These are phyloP conservation scores for Trichonephila inaurata DNA, from an alignment of 1,140 invertebrate genomes.

Conservation along the genomic window DNA sequence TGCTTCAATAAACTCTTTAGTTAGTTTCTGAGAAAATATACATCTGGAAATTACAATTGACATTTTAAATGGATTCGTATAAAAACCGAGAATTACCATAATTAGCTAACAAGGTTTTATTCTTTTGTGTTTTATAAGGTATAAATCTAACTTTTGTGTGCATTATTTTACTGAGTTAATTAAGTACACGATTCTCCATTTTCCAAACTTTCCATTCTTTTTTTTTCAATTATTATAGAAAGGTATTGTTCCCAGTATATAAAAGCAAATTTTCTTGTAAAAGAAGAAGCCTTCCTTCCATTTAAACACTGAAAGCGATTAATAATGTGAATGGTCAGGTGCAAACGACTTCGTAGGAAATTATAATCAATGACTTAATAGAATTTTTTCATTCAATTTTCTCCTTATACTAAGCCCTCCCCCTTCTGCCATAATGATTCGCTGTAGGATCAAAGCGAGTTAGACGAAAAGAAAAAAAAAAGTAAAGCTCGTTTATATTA, in stretches of 20 bases:
- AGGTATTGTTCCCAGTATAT: not conserved
- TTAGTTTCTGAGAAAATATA: no score
- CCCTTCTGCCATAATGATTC: not conserved
- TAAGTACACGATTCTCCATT: not conserved
- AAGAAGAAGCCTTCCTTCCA: not conserved
- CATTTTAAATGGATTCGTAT: no score
- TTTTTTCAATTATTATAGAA: not conserved
- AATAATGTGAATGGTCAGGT: slow-evolving; percentile 51
- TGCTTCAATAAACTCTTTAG: no score
- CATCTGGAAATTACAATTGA: no score
- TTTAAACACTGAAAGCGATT: slow-evolving; percentile 20
- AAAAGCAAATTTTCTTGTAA: slow-evolving; percentile 14
- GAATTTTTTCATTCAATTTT: not conserved
- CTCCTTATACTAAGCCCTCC: not conserved
- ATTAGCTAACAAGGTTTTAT: no score
- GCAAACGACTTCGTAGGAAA: slow-evolving; percentile 43
- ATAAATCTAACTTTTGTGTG: not conserved
- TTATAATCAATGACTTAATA: slow-evolving; percentile 58
- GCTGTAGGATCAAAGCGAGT: not conserved
- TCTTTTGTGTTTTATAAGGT: no score
- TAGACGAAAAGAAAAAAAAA: no score
- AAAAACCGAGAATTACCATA: no score
- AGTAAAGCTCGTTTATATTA: not conserved
- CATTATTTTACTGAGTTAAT: not conserved
- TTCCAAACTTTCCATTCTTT: not conserved